Evolutionary conservation across 2,888 invertebrate genomes (phyloP).

Genomic region (Hypercompe scribonia): DNA sequence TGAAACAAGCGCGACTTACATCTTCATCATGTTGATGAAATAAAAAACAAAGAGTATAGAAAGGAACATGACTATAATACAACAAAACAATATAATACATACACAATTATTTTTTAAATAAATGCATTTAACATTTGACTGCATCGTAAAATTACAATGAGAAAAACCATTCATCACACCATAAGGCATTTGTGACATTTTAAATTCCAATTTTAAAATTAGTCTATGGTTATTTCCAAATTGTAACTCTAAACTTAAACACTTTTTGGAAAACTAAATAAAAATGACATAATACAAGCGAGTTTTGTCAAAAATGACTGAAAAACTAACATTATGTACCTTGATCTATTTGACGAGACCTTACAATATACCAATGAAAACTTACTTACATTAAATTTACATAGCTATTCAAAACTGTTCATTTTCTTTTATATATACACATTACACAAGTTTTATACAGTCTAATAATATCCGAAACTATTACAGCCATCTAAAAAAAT

Average conservation of each 20-base stretch:
- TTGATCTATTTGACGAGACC: constrained; percentile 53
- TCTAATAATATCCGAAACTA: constrained; percentile 11
- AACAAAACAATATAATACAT: constrained; percentile 76
- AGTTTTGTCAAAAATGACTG: constrained; percentile 50
- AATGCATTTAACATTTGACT: constrained; percentile 65
- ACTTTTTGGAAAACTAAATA: constrained; percentile 35
- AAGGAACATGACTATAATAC: constrained; percentile 79
- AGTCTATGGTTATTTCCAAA: constrained; percentile 17
- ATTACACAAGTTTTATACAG: constrained; percentile 15
- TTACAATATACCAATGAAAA: constrained; percentile 60
- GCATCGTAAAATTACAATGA: constrained; percentile 44
- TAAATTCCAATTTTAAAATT: constrained; percentile 3
- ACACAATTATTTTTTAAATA: constrained; percentile 64
- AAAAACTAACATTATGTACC: constrained; percentile 47
- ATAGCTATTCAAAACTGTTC: constrained; percentile 39
- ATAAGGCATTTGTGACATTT: constrained; percentile 14
- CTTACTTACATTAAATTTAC: constrained; percentile 50
- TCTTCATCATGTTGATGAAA: neutral
- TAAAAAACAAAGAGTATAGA: constrained; percentile 49
- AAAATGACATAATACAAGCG: constrained; percentile 38
- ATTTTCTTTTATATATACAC: constrained; percentile 23
- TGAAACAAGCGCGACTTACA: neutral
- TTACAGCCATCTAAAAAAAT: constrained; percentile 21
- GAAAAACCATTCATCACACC: constrained; percentile 34
- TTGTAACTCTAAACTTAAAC: constrained; percentile 20